Conservation (phyloP, 2,888 invertebrate genomes). For the Heliconius ethilla region DNA sequence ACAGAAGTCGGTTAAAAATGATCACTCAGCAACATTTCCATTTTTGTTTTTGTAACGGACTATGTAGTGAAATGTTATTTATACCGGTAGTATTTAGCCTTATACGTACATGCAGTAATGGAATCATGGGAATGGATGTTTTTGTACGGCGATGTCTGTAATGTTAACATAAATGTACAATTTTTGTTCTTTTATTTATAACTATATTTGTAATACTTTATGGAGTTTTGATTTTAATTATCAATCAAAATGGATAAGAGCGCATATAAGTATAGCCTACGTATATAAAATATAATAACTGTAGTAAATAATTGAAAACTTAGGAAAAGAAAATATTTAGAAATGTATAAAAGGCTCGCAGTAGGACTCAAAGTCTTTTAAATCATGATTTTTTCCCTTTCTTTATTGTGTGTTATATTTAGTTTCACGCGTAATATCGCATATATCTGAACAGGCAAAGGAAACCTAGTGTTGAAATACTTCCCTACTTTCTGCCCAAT, state of each 20-base stretch:
- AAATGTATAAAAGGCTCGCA: no score
- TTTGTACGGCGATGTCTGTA: constrained; percentile 1
- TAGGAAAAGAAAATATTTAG: no score
- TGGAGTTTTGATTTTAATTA: neutral
- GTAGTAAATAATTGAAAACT: no score
- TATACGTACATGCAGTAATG: constrained; percentile 13
- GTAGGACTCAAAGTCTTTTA: no score
- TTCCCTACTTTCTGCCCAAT: no score
- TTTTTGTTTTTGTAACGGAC: neutral
- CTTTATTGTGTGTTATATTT: no score
- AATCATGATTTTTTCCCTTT: no score
- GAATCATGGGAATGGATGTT: constrained; percentile 22
- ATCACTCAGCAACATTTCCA: neutral
- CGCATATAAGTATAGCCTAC: neutral
- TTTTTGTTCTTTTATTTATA: neutral
- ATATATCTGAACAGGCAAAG: no score
- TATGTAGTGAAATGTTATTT: neutral
- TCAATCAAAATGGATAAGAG: neutral
- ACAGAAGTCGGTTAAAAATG: no score
- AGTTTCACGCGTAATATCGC: no score
- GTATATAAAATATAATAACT: no score
- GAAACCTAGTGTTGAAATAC: no score
- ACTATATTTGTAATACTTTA: neutral
- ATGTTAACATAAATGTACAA: neutral
- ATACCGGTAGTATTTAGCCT: constrained; percentile 5